Percentiles rank a stretch among this genome's conserved stretches.
phyloP scores from a whole-genome alignment of 1,140 invertebrate genomes.

The Drosophila lacteicornis region DNA sequence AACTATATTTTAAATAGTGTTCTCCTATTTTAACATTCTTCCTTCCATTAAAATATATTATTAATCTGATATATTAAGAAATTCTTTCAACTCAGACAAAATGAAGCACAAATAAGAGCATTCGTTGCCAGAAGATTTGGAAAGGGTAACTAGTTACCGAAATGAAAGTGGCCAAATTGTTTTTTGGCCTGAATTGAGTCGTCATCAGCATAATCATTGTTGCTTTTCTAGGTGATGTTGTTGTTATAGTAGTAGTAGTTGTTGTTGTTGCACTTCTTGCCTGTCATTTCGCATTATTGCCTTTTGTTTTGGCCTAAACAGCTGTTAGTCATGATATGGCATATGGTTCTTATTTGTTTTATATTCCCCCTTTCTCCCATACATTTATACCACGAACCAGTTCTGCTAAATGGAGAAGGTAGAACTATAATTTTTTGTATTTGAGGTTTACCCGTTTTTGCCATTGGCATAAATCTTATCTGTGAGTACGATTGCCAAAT shows the following conservation, averaged over 20 bases:
- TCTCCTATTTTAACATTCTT: background rate
- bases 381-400: constrained; percentile 2
- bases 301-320: constrained; percentile 71
- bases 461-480: constrained; percentile 38
- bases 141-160: background rate
- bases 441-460: constrained; percentile 30
- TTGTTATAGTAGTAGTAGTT: constrained; percentile 12
- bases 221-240: constrained; percentile 8
- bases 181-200: constrained; percentile 61
- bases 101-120: too few relatives aligned
- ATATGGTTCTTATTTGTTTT: constrained; percentile 36
- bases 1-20: background rate
- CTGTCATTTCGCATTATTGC: constrained; percentile 63
- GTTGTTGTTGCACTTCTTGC: constrained; percentile 35
- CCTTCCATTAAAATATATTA: background rate
- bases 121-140: background rate
- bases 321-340: constrained; percentile 68
- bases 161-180: constrained; percentile 11
- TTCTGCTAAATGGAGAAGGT: constrained; percentile 15
- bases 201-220: constrained; percentile 56
- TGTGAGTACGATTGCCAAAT: constrained; percentile 22
- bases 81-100: background rate
- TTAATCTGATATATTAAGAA: background rate
- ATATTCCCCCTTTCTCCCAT: background rate
- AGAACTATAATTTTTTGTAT: constrained; percentile 1